Evolutionary conservation across 2,888 invertebrate genomes (phyloP).

Genomic region (Nomada flava): DNA sequence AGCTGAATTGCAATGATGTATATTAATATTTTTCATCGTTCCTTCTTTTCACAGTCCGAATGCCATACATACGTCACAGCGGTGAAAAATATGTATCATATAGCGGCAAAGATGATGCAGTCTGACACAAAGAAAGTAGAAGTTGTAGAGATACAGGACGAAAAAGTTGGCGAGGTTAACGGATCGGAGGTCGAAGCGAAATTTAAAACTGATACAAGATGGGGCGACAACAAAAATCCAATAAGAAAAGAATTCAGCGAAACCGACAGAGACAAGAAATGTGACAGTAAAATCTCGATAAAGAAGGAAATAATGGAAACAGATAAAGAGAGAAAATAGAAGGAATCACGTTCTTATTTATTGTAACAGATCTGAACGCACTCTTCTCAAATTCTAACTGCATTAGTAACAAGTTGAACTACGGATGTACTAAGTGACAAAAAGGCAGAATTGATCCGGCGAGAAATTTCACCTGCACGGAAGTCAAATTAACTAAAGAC

Average conservation of each 20-base stretch:
- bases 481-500: conserved; percentile 56
- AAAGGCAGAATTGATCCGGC: conserved; percentile 17
- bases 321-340: conserved; percentile 81
- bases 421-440: conserved; percentile 34
- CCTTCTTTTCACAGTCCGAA: conserved; percentile 86
- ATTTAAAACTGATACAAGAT: conserved; percentile 81
- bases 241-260: conserved; percentile 78
- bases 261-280: conserved; percentile 79
- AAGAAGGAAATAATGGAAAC: conserved; percentile 78
- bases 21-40: conserved; percentile 4
- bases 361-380: conserved; percentile 40
- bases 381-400: conserved; percentile 41
- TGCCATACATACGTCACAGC: conserved; percentile 89
- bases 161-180: conserved; percentile 80
- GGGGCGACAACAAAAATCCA: conserved; percentile 80
- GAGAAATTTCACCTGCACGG: conserved; percentile 43
- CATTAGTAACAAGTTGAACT: conserved; percentile 31
- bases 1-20: neutral
- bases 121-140: conserved; percentile 81
- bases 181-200: conserved; percentile 81
- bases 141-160: conserved; percentile 82
- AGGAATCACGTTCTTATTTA: conserved; percentile 41
- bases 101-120: conserved; percentile 80
- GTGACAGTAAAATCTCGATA: conserved; percentile 78
- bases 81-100: conserved; percentile 84